Evolutionary conservation across 2,797 vertebrate species (phyloP), one percentile per base, ranked within the genome.

Genomic region (Silurus lanzhouensis): DNA sequence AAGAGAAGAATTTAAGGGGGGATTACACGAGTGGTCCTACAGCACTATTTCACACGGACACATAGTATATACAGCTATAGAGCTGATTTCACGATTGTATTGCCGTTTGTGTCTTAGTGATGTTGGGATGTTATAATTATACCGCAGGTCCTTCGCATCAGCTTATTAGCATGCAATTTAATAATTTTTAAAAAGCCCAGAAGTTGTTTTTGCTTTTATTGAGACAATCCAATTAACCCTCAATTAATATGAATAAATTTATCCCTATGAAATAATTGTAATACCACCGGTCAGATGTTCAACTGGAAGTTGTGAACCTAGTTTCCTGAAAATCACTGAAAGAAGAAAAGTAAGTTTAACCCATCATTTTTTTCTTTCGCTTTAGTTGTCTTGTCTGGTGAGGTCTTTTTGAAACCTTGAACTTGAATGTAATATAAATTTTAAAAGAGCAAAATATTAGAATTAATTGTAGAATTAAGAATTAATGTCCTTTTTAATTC

Each of bases 11-110:
- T 80, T 25, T 4, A 63, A 74, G 83, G n/a, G 72, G 81, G 87
- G 89, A 88, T 90, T 90, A 88, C 46, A 46, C 77, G 71, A 60
- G 82, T 83, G 82, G 82, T 83, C 82, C 70, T 48, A 52, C 20
- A 27, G 61, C 44, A 46, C 44, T 44, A 48, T n/a, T 15, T 0
- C 31, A 17, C 20, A 31, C 14, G 3, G 55, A 57, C 52, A 58
- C 2, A 31, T 25, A n/a, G 19, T n/a, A 31, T 44, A 15, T 46
- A 38, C 25, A 44, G 57, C 27, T 22, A 2, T 72, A 22, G 22
- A 48, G 13, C 22, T 70, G 15, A 38, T 17, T 31, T 31, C 31
- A 44, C 20, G 9, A 70, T 6, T 12, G 67, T 31, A 60, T 14
- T n/a, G 20, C 6, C 14, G 5, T 25, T 2, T 17, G 48, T 57